Evolutionary conservation across 1,140 invertebrate species (phyloP).

Genomic region (Calycopis cecrops): DNA sequence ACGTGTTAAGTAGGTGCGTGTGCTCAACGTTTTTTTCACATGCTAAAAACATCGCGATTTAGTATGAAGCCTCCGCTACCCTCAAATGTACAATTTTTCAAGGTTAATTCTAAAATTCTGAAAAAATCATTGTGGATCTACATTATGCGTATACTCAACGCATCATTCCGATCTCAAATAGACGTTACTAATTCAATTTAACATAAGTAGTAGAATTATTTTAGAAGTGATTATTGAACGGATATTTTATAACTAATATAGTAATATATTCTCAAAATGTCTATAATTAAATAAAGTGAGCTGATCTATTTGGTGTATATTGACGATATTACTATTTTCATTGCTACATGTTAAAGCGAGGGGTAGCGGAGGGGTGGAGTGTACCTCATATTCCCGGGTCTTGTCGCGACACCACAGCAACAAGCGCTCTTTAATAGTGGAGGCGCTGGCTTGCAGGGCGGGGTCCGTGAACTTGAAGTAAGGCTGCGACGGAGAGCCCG

Average conservation of each 20-base stretch:
- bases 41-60: constrained; percentile 20
- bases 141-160: no score
- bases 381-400: constrained; percentile 96
- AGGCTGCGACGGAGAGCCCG: constrained; percentile 76
- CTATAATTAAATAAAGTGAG: not conserved
- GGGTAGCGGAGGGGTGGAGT: constrained; percentile 32
- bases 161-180: no score
- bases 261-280: no score
- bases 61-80: constrained; percentile 13
- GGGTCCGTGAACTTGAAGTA: constrained; percentile 92
- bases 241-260: no score
- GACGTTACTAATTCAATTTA: no score
- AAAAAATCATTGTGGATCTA: no score
- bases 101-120: no score
- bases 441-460: constrained; percentile 89
- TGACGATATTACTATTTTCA: not conserved
- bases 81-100: not conserved
- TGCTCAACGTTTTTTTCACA: constrained; percentile 22
- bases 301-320: not conserved
- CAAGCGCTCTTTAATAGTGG: constrained; percentile 95
- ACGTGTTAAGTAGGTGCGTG: constrained; percentile 22
- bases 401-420: constrained; percentile 97
- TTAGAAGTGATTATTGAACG: no score
- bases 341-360: constrained; percentile 1
- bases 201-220: no score